Evolutionary conservation across 2,113 vertebrate species (phyloP).

Genomic region (Notiomystis cincta): DNA sequence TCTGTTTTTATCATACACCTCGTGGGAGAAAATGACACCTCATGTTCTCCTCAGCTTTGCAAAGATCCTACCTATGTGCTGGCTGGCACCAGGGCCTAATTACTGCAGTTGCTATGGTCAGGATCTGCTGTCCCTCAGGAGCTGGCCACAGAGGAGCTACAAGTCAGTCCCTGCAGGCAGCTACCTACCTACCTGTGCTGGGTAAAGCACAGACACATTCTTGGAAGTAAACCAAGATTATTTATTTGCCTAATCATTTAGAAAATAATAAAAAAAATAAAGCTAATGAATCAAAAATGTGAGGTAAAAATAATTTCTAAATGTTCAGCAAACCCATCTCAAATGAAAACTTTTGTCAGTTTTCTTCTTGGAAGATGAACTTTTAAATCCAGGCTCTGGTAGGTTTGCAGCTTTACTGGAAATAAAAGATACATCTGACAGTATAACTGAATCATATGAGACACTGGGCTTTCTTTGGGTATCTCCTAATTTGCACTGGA

Average conservation of each 20-base stretch:
- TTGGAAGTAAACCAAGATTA: background rate
- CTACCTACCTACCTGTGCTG: background rate
- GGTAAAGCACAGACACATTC: background rate
- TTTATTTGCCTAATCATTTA: background rate
- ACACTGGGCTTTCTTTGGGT: background rate
- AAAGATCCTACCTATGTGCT: background rate
- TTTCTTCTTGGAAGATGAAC: background rate
- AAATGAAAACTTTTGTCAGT: background rate
- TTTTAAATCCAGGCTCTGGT: background rate
- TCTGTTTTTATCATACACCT: background rate
- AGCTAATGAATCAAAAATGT: background rate
- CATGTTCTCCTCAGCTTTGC: background rate
- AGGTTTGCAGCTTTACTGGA: background rate
- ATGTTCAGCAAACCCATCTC: background rate
- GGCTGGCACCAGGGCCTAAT: background rate
- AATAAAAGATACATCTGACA: background rate
- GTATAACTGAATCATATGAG: background rate
- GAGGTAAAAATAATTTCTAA: background rate
- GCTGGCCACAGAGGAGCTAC: background rate
- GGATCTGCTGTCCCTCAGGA: background rate
- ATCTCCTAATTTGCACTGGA: background rate
- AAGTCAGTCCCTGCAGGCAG: background rate
- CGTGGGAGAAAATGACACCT: background rate
- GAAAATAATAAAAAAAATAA: background rate
- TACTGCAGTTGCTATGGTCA: background rate